Percentiles rank a stretch among this genome's conserved stretches.
Conservation (phyloP, 2,113 vertebrate species). For the Himantopus leucocephalus region DNA sequence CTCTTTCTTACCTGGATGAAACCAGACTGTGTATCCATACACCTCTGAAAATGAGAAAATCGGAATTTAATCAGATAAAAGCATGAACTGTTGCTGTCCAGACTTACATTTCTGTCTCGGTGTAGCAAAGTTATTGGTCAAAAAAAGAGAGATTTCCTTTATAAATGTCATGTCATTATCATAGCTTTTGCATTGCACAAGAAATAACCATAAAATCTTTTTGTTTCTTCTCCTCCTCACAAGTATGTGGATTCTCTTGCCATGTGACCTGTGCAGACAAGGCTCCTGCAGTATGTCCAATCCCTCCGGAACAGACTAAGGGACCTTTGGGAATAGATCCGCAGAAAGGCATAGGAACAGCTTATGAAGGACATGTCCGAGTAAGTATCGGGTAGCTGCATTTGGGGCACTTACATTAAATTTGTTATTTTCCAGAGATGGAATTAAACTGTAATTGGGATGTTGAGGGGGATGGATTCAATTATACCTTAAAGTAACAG, state of each 20-base stretch:
- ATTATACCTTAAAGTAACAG: background rate
- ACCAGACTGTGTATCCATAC: background rate
- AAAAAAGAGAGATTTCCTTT: background rate
- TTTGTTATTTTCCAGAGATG: background rate
- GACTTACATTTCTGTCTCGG: background rate
- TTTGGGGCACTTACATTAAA: background rate
- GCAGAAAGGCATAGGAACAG: slow-evolving; percentile 93
- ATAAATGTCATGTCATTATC: background rate
- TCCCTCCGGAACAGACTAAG: slow-evolving; percentile 94
- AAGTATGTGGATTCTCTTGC: slow-evolving; percentile 97
- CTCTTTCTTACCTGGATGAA: background rate
- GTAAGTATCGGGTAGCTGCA: slow-evolving; percentile 74
- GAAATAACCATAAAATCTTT: background rate
- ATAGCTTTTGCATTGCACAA: background rate
- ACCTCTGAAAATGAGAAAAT: background rate
- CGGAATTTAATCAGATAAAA: background rate
- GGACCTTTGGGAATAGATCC: slow-evolving; percentile 95
- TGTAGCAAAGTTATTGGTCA: background rate
- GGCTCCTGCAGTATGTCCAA: slow-evolving; percentile 91
- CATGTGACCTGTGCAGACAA: slow-evolving; percentile 98
- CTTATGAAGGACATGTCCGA: slow-evolving; percentile 93
- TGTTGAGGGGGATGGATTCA: background rate
- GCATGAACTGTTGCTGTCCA: background rate
- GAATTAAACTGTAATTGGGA: background rate
- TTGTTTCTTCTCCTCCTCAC: background rate